A percentile compares a stretch with the other conserved stretches of the same genome.
Conservation (phyloP, 1,140 invertebrate genomes). For the Pseudomyrmex dendroicus region DNA sequence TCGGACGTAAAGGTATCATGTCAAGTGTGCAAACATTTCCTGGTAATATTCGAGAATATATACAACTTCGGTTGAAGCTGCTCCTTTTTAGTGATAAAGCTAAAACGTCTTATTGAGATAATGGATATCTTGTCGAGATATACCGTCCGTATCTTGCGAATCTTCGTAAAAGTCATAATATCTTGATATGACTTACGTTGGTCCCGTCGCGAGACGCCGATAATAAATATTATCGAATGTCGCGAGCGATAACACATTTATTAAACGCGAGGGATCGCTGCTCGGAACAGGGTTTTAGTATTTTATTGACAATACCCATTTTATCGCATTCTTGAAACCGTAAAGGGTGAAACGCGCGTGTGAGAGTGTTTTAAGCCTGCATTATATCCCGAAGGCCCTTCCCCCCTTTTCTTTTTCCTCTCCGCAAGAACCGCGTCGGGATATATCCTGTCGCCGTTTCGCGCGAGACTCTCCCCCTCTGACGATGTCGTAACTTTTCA, state of each 20-base stretch:
- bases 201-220: constrained; percentile 39
- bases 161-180: constrained; percentile 34
- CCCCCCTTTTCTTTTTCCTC: no score
- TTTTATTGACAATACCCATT: constrained; percentile 67
- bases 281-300: constrained; percentile 31
- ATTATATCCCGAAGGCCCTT: background rate
- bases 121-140: constrained; percentile 36
- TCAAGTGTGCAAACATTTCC: background rate
- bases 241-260: constrained; percentile 54
- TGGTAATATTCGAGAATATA: constrained; percentile 11
- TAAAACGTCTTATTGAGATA: constrained; percentile 38
- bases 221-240: constrained; percentile 25
- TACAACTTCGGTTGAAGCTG: background rate
- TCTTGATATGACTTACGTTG: constrained; percentile 38
- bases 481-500: constrained; percentile 59
- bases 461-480: constrained; percentile 25
- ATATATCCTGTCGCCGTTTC: constrained; percentile 28
- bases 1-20: background rate
- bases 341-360: constrained; percentile 39
- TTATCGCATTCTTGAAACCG: constrained; percentile 46
- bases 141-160: background rate
- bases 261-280: constrained; percentile 33
- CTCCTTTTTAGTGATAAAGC: background rate
- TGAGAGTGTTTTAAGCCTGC: constrained; percentile 12
- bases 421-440: background rate